Percentiles rank a stretch among this genome's conserved stretches.
Conservation (phyloP, 1,140 invertebrate genomes). For the Drosophila cardini region DNA sequence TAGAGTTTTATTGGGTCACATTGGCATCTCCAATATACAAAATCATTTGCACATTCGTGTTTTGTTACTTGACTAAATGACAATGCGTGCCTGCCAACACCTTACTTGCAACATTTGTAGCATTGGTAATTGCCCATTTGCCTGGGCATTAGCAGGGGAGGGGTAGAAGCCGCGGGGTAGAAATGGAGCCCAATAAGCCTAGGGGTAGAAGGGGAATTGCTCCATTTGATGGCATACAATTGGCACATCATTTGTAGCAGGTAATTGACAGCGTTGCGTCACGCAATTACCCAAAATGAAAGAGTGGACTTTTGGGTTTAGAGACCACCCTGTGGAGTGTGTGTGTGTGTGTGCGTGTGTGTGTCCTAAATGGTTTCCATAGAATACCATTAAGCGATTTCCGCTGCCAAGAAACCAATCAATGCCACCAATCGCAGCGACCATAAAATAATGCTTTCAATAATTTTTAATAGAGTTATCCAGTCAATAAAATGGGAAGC, state of each 20-base stretch:
- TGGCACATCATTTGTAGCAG: constrained; percentile 69
- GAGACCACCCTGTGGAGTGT: constrained; percentile 30
- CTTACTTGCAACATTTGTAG: constrained; percentile 60
- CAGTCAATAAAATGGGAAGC: constrained; percentile 14
- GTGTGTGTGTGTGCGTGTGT: constrained; percentile 4
- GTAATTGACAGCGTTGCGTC: constrained; percentile 41
- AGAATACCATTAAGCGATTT: constrained; percentile 52
- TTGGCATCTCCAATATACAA: constrained; percentile 12
- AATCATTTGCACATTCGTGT: constrained; percentile 27
- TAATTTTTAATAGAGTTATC: constrained; percentile 74
- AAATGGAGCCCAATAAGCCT: neutral
- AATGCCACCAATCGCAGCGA: constrained; percentile 12
- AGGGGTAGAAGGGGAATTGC: no score
- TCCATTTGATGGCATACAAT: constrained; percentile 55
- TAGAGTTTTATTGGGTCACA: neutral
- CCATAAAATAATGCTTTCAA: constrained; percentile 53
- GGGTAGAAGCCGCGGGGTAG: no score
- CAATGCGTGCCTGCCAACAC: constrained; percentile 77
- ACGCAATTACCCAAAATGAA: constrained; percentile 37
- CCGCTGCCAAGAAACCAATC: constrained; percentile 48
- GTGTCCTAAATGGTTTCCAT: constrained; percentile 38
- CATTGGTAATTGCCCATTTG: constrained; percentile 63
- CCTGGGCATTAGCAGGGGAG: constrained; percentile 10
- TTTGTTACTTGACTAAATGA: constrained; percentile 60
- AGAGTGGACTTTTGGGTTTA: neutral